phyloP scores from a whole-genome alignment of 2,113 vertebrate genomes.

The Ictidomys tridecemlineatus region DNA sequence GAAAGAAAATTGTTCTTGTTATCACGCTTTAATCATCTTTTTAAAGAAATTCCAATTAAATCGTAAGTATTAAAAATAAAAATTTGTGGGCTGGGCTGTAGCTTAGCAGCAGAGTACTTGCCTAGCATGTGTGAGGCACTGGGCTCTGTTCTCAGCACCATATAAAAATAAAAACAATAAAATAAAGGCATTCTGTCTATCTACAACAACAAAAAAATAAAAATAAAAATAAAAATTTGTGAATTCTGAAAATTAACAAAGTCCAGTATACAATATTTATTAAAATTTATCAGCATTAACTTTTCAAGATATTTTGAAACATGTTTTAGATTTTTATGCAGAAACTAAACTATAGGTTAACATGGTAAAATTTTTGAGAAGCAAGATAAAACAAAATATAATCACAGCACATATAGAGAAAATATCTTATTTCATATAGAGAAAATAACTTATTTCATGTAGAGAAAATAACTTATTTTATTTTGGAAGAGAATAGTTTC shows the following conservation, averaged over 20 bases:
- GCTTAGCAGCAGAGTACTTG: no score
- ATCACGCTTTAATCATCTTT: background rate
- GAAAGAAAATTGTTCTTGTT: slow-evolving; percentile 27
- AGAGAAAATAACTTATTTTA: slow-evolving; percentile 14
- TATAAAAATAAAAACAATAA: no score
- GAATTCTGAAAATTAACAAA: slow-evolving; percentile 35
- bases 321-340: no score
- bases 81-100: background rate
- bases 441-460: slow-evolving; percentile 18
- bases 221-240: background rate
- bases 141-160: no score
- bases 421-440: slow-evolving; percentile 39
- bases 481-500: slow-evolving; percentile 46
- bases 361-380: slow-evolving; percentile 10
- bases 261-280: background rate
- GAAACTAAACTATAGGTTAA: background rate
- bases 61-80: background rate
- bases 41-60: slow-evolving; percentile 43
- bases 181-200: no score
- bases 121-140: no score
- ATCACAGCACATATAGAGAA: slow-evolving; percentile 17
- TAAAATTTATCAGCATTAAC: slow-evolving; percentile 7
- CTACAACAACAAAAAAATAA: no score
- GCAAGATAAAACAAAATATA: background rate
- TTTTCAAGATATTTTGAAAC: slow-evolving; percentile 19